Base-by-base conservation (phyloP, 2,888 invertebrate species). In the Imbricaverruca yamaguchii region DNA sequence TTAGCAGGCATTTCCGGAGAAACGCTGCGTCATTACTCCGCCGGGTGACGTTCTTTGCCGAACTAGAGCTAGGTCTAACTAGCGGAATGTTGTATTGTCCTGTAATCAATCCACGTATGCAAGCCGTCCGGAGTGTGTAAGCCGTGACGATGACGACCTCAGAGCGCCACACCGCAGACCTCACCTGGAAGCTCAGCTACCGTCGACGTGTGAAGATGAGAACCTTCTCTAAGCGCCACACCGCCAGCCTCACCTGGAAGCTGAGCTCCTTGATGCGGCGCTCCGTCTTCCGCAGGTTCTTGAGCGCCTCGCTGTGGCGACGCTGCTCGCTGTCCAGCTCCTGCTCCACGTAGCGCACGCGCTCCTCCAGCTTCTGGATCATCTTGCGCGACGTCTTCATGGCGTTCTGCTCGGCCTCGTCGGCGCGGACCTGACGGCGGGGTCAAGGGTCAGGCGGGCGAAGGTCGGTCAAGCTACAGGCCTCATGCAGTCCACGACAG, bases 351-450 rank as follows among this genome's bases (percentile, higher is more conserved):
- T 82, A 83, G 13, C 83, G 82, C 55, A 83, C 82, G 79, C 84
- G 82, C 65, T 83, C 82, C 81, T 84, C 84, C 79, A 84, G 82
- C 80, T 84, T 84, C 59, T 82, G 81, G 53, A 84, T 82, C 69
- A 83, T 82, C 82, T 84, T 84, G 82, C 83, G 84, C 69, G 83
- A 82, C 67, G 89, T 89, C 87, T 90, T 90, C 83, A 90, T 87
- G 61, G 90, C 89, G 83, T 89, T 88, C 78, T 88, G 88, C 85
- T 90, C 90, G 82, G 90, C 90, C 85, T 90, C 90, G 84, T 90
- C 90, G 82, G 90, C 87, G 82, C 90, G 88, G 83, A 88, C 88
- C 81, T 84, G 84, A 57, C 39, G 2, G 4, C 39, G 39, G 39
- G 39, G 39, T 39, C 39, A 39, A 1, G 1, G 1, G 39, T 39